Evolutionary conservation across 1,140 invertebrate species (phyloP), one percentile per base, ranked within the genome.

Genomic region (Zelostemma sp.): DNA sequence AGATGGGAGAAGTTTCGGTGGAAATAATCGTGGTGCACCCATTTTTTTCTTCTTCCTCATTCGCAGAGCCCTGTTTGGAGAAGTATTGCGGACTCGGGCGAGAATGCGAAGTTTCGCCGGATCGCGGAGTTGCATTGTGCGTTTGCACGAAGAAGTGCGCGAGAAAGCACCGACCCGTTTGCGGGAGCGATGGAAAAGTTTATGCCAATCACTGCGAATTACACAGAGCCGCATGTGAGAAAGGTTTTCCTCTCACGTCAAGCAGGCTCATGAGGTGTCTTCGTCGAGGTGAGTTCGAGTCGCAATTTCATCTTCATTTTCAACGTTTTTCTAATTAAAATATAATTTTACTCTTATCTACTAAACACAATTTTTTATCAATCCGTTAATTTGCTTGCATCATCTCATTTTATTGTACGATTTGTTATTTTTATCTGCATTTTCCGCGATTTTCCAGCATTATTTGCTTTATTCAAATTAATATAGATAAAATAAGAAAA

Each of bases 191-290:
- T 79, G 91, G 91, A 1, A 86, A 87, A 47, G 85, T 92, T 33
- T 94, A 93, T 78, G 86, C 89, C 9, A 93, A 91, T 79, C 92
- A 93, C 77, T 94, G 93, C 79, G 91, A 93, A 72, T 85, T 94
- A 33, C 92, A 93, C 76, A 84, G 90, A 38, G 86, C 89, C 1
- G 90, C 92, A 11, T 94, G 93, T 77, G 78, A 90, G 6, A 82
- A 85, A n/a, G 85, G 86, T 1, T 81, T 80, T 11, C 82, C 87
- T 43, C 89, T 93, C 40, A 86, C 87, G 47, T 86, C 91, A 9
- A 87, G 88, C 71, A 78, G 83, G 47, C 80, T 86, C 11, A 83
- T 85, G 61, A 81, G 84, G 72, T 88, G 87, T 58, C 73, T 86
- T 15, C 85, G 85, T 72, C 77, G 80, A 59, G 85, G 84, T 86